These are phyloP conservation scores for Athrips mouffetella DNA, from an alignment of 2,888 invertebrate genomes.

Conservation along the genomic window DNA sequence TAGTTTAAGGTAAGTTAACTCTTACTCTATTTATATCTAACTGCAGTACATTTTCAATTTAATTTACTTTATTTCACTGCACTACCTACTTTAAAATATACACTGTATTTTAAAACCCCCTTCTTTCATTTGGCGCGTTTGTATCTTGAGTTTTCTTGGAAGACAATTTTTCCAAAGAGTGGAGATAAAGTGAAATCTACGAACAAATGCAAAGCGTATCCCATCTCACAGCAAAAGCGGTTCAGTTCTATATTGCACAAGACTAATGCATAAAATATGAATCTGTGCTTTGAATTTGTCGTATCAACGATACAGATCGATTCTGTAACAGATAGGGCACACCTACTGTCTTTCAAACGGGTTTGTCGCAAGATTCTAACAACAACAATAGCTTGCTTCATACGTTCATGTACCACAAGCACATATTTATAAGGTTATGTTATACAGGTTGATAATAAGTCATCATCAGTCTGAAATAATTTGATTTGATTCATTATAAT, in stretches of 20 bases:
- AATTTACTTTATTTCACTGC: no score
- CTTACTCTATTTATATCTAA: no score
- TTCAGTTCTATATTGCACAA: slow-evolving; percentile 36
- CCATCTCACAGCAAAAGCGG: background rate
- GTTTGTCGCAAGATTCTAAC: slow-evolving; percentile 4
- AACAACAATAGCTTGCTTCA: background rate
- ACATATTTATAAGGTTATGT: no score
- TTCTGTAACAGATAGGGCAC: slow-evolving; percentile 43
- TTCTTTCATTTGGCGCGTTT: no score
- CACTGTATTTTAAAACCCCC: no score
- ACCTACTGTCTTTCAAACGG: slow-evolving; percentile 18
- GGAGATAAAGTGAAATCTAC: background rate
- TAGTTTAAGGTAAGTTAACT: no score
- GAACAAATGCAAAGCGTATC: background rate
- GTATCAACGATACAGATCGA: slow-evolving; percentile 55
- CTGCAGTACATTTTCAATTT: no score
- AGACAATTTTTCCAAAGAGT: background rate
- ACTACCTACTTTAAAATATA: no score
- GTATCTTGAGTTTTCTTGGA: no score
- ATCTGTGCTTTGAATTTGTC: slow-evolving; percentile 67
- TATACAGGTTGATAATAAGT: no score
- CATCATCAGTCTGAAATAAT: no score
- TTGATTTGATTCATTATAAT: no score
- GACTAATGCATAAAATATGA: slow-evolving; percentile 71
- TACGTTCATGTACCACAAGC: background rate